These are phyloP conservation scores for Micromys minutus DNA, from an alignment of 2,113 vertebrate species.

Conservation along the genomic window DNA sequence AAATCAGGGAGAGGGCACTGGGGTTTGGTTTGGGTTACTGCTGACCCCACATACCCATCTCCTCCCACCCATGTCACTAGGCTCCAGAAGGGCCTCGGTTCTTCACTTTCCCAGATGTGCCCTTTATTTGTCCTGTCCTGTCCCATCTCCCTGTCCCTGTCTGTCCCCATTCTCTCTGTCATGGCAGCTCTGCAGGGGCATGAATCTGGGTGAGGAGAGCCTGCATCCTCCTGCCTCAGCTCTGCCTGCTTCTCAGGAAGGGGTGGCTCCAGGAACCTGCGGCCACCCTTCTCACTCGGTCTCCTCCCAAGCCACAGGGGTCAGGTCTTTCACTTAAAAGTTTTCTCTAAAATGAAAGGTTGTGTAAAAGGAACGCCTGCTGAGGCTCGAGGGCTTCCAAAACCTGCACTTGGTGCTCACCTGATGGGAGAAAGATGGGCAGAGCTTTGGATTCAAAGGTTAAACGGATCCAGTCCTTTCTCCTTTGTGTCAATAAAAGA, in stretches of 20 bases:
- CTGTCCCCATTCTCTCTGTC: background rate
- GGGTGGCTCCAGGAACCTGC: background rate
- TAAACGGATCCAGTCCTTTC: background rate
- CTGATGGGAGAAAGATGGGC: background rate
- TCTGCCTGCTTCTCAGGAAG: slow-evolving; percentile 13
- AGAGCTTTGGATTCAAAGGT: slow-evolving; percentile 3
- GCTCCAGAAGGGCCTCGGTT: background rate
- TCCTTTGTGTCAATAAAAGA: slow-evolving; percentile 69
- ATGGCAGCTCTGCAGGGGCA: background rate
- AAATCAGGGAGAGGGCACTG: background rate
- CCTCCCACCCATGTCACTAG: background rate
- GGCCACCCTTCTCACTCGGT: no score
- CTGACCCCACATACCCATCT: background rate
- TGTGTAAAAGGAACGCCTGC: background rate
- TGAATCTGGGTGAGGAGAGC: background rate
- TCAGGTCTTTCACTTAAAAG: background rate
- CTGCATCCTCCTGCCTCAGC: background rate
- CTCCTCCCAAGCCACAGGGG: background rate
- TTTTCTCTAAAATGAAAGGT: background rate
- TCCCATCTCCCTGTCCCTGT: background rate
- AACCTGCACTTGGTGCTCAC: background rate
- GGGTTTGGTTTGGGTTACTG: background rate
- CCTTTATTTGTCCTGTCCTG: background rate
- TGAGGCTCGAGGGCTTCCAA: background rate
- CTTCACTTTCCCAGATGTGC: background rate